Base-by-base conservation (phyloP, 2,888 invertebrate species). In the Spodoptera picta region DNA sequence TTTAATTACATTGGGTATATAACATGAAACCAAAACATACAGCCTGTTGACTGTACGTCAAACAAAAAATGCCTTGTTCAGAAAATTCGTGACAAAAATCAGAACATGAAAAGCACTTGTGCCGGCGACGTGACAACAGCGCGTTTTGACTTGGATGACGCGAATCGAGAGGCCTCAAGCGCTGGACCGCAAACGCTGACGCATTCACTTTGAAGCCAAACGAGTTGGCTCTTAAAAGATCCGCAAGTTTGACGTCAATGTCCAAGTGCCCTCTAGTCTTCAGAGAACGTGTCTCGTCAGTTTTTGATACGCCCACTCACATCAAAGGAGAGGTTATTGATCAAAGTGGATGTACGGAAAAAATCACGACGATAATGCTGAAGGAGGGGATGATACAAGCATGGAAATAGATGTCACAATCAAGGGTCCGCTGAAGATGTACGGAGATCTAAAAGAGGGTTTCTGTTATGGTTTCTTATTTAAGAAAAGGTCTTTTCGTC, bases 171-270 rank as follows among this genome's bases (percentile, higher is more conserved):
- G 86, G 82, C 83, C 75, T 82, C 82, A 70, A 80, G 77, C 80
- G 69, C 74, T 77, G 77, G 77, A 76, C 83, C 82, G 83, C 82
- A 83, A 90, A 81, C 83, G 92, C 92, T 92, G 92, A 92, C 92
- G 77, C 85, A 82, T 82, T 83, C 82, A 81, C 87, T 87, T 85
- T 84, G 84, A 83, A 82, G 87, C 86, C 90, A 85, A 88, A 86
- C 84, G 85, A 84, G 84, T 82, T 79, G 82, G 75, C 81, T 79
- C 83, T 85, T 81, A 82, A 79, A 84, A 85, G 84, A 85, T 84
- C 80, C 85, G 85, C 82, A 80, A 84, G 85, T 84, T 80, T 87
- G 87, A 90, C 90, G 89, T 88, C 90, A 88, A 76, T 74, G 80
- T 77, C 73, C 76, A 86, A 84, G 77, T 75, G 77, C 81, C 66